Evolutionary conservation across 2,797 vertebrate genomes (phyloP).

Genomic region (Sylvilagus floridanus): DNA sequence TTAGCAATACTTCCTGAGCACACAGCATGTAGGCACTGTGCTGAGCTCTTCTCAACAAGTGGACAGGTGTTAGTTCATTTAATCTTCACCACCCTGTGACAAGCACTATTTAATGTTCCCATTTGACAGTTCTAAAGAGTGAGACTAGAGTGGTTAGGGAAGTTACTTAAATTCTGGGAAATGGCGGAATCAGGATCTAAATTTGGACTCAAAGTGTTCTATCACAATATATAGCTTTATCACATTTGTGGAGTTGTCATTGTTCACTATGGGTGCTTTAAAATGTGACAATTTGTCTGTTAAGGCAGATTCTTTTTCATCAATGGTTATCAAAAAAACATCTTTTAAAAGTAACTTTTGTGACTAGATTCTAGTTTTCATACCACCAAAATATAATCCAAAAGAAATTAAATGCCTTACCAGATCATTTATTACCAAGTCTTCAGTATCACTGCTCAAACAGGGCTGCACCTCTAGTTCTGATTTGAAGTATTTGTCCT

Average conservation of each 20-base stretch:
- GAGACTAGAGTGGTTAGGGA: background rate
- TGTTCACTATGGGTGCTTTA: constrained; percentile 40
- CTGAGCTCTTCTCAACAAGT: background rate
- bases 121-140: background rate
- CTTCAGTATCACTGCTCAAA: background rate
- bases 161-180: background rate
- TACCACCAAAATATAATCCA: background rate
- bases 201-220: background rate
- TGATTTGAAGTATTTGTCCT: constrained; percentile 36
- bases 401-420: background rate
- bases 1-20: background rate
- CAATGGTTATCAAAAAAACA: background rate
- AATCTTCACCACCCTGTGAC: background rate
- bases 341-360: constrained; percentile 11
- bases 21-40: background rate
- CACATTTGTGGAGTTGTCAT: background rate
- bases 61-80: background rate
- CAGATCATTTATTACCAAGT: background rate
- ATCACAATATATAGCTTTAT: background rate
- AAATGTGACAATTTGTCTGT: background rate
- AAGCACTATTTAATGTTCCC: background rate
- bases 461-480: background rate
- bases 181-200: background rate
- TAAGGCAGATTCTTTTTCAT: constrained; percentile 2
- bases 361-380: background rate